phyloP scores from a whole-genome alignment of 2,797 vertebrate species.

The Holocentrus rufus region DNA sequence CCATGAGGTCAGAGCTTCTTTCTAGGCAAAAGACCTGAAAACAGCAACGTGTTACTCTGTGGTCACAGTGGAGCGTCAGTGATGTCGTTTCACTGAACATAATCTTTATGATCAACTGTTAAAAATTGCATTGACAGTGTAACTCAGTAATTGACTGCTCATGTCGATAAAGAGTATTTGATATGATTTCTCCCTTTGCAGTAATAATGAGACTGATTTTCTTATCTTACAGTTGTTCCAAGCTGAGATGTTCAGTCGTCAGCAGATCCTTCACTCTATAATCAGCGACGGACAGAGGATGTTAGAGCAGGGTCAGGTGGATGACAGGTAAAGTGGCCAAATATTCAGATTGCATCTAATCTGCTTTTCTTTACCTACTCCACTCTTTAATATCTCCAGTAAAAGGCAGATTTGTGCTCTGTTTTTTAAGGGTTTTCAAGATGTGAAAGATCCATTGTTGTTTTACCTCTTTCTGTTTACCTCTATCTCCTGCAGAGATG shows the following conservation, averaged over 20 bases:
- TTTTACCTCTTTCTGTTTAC: neutral
- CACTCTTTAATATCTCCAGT: neutral
- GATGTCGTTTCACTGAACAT: neutral
- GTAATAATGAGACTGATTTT: slow-evolving; percentile 33
- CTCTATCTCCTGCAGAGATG: slow-evolving; percentile 81
- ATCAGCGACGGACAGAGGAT: slow-evolving; percentile 94
- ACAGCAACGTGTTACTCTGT: neutral
- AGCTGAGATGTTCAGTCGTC: slow-evolving; percentile 98
- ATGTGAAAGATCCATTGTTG: neutral
- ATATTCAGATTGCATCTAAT: neutral
- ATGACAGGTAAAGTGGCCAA: slow-evolving; percentile 88
- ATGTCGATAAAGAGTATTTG: neutral
- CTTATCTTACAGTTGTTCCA: slow-evolving; percentile 89
- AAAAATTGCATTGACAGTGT: neutral
- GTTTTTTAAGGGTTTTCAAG: neutral
- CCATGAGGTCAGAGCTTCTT: slow-evolving; percentile 85
- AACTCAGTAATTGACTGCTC: neutral
- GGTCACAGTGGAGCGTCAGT: too few species aligned
- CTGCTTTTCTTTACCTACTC: neutral
- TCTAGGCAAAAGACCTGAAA: neutral
- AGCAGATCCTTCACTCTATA: slow-evolving; percentile 97
- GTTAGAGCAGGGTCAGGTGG: slow-evolving; percentile 96
- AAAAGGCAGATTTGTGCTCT: neutral
- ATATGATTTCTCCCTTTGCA: slow-evolving; percentile 1
- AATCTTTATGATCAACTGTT: neutral